Evolutionary conservation across 2,797 vertebrate species (phyloP).

Genomic region (Alectoris magna): DNA sequence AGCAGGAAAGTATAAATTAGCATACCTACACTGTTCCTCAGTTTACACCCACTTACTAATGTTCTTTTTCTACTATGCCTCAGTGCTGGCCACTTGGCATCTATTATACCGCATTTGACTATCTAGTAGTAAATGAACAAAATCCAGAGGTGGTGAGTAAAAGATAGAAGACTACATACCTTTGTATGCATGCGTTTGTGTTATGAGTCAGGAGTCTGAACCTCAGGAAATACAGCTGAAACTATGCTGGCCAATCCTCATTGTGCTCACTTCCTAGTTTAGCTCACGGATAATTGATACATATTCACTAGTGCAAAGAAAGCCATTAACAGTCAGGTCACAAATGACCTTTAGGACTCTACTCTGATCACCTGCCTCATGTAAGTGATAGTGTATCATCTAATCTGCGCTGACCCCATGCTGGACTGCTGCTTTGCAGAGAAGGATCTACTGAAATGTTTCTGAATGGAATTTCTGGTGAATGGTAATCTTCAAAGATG

Average conservation of each 20-base stretch:
- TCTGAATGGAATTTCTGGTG: not conserved
- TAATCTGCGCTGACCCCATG: not conserved
- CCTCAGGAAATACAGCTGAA: not conserved
- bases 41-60: not conserved
- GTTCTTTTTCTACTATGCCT: not conserved
- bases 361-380: not conserved
- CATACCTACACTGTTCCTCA: not conserved
- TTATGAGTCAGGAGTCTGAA: not conserved
- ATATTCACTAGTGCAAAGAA: not conserved
- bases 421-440: not conserved
- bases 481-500: not conserved
- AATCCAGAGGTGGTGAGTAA: not conserved
- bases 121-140: not conserved
- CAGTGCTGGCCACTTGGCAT: not conserved
- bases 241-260: not conserved
- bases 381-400: not conserved
- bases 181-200: not conserved
- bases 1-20: slow-evolving; percentile 14
- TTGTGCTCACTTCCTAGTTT: not conserved
- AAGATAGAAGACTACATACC: not conserved
- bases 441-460: not conserved
- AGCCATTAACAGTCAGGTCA: not conserved
- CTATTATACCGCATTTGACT: not conserved
- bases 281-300: not conserved
- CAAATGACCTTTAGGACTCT: not conserved